These are phyloP conservation scores for Chloroclysta siterata DNA, from an alignment of 2,888 invertebrate species.

Conservation along the genomic window DNA sequence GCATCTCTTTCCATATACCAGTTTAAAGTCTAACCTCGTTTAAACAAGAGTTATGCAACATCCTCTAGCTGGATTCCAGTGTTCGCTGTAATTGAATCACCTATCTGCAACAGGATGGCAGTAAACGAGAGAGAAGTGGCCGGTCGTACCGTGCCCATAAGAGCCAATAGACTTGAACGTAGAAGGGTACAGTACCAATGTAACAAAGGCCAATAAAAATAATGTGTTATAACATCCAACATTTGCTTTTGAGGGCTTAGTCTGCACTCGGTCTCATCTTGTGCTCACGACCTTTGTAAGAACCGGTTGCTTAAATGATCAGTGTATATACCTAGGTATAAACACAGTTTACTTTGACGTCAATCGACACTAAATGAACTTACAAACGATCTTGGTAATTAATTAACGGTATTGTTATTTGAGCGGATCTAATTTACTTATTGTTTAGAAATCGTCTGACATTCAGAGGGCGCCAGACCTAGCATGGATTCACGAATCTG, in stretches of 20 bases:
- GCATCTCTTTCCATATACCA: constrained; percentile 2
- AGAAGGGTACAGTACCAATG: constrained; percentile 3
- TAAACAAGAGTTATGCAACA: constrained; percentile 16
- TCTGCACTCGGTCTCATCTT: neutral
- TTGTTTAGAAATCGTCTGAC: constrained; percentile 19
- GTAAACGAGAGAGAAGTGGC: constrained; percentile 62
- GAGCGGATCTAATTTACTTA: constrained; percentile 18
- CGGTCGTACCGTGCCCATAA: constrained; percentile 46
- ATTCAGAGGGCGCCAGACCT: constrained; percentile 10
- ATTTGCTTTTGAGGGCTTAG: constrained; percentile 1
- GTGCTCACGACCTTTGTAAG: neutral
- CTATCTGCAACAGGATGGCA: constrained; percentile 53
- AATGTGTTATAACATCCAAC: constrained; percentile 4
- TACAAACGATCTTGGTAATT: constrained; percentile 33
- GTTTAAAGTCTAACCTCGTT: constrained; percentile 19
- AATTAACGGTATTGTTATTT: constrained; percentile 29
- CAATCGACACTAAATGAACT: constrained; percentile 32
- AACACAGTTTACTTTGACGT: constrained; percentile 30
- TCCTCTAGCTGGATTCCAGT: constrained; percentile 17
- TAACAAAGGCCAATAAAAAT: constrained; percentile 15
- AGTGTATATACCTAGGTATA: neutral
- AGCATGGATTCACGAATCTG: constrained; percentile 4
- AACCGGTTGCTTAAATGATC: constrained; percentile 20
- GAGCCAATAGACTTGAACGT: constrained; percentile 49
- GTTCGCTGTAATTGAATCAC: constrained; percentile 27